Evolutionary conservation across 2,888 invertebrate genomes (phyloP), one percentile per base, ranked within the genome.

Genomic region (Sarcophaga rosellei): DNA sequence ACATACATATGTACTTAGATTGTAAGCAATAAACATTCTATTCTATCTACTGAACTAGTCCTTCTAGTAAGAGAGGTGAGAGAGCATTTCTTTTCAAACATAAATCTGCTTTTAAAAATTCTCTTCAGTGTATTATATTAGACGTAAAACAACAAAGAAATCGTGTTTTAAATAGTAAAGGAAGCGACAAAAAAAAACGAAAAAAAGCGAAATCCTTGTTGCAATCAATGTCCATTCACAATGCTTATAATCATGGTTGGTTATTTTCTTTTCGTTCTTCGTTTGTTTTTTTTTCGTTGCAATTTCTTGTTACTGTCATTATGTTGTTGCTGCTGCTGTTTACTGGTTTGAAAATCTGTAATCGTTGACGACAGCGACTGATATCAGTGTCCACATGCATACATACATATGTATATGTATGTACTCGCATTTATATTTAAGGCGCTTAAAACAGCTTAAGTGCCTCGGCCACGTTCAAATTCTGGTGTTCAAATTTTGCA

Each of bases 371-470:
- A 53, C 15, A 11, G 21, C 17, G 23, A 10, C 35, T 59, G 2
- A 53, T 61, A 25, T 76, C 23, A 70, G 57, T 35, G 17, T 35
- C 35, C 35, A 35, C 35, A 35, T 35, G 35, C 8, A 35, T 35
- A 35, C 35, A 35, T 25, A 25, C 4, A 25, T 25, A 76, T 78
- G 66, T 78, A 66, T 61, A 70, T 83, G 62, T 77, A 62, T 70
- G 17, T 66, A 47, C 57, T 15, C 53, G 17, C 17, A 53, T 21
- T 75, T 68, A 81, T 57, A 78, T 84, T 81, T 84, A 84, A 86
- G 86, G 86, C 86, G 86, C 86, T 86, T 86, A 86, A 86, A 68
- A 81, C 74, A 78, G 86, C 84, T 86, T n/a, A n/a, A n/a, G n/a
- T n/a, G n/a, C n/a, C n/a, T n/a, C n/a, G n/a, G n/a, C n/a, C n/a